phyloP scores from a whole-genome alignment of 2,888 invertebrate species.

The Pegoplata infirma region DNA sequence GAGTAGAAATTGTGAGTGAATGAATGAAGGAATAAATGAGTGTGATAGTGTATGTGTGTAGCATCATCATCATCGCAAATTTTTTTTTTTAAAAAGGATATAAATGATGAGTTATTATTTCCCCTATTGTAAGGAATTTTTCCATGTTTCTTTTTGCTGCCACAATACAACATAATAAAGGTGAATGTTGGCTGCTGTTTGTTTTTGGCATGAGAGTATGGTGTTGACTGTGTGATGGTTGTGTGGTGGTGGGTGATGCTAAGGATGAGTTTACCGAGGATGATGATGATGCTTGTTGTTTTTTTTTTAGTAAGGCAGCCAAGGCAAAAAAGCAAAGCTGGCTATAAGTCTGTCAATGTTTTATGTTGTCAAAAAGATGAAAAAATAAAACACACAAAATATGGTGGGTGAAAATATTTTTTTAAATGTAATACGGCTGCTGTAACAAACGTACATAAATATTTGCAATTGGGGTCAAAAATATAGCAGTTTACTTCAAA shows the following conservation, averaged over 20 bases:
- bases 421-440: slow-evolving; percentile 17
- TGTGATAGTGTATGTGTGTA: slow-evolving; percentile 7
- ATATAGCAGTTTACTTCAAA: no score
- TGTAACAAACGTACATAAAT: neutral
- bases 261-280: neutral
- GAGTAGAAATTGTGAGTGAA: no score
- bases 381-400: neutral
- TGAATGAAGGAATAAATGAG: no score
- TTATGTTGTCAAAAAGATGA: slow-evolving; percentile 2
- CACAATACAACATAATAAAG: slow-evolving; percentile 55
- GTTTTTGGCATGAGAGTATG: no score
- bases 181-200: slow-evolving; percentile 30
- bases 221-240: slow-evolving; percentile 28
- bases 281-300: slow-evolving; percentile 20
- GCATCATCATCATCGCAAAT: slow-evolving; percentile 47
- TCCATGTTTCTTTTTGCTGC: slow-evolving; percentile 51
- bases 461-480: no score
- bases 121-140: slow-evolving; percentile 46
- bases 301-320: slow-evolving; percentile 40
- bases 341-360: slow-evolving; percentile 37
- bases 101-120: slow-evolving; percentile 60
- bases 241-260: slow-evolving; percentile 48
- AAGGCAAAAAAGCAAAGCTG: slow-evolving; percentile 14
- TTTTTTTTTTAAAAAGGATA: slow-evolving; percentile 59
- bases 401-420: slow-evolving; percentile 50